Base-by-base conservation (phyloP, 1,140 invertebrate species). In the Drosophila littoralis region DNA sequence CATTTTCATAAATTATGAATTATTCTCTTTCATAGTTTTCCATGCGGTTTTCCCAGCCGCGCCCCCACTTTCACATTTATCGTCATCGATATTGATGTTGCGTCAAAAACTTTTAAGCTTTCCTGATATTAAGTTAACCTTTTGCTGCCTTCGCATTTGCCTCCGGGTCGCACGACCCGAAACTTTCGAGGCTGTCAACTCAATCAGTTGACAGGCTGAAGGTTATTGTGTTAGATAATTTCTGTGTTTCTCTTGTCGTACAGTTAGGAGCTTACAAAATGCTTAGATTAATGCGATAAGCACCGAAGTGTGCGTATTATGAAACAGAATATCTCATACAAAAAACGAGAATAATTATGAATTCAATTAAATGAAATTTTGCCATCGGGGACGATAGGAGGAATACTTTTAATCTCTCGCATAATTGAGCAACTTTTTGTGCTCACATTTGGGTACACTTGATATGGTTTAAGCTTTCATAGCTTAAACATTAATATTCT, bases 151-250 rank as follows among this genome's bases (percentile, higher is more conserved):
- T 51, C 50, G 9, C 22, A 13, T 35, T 50, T 43, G 40, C 61
- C 58, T 57, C 4, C 51, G 55, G 42, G 32, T 63, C 38, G 35
- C 43, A 28, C 35, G 75, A 77, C 65, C 75, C 71, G 4, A 15
- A 70, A 70, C 38, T 38, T 77, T 75, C 48, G 35, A 42, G 36
- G 36, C 50, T 50, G 40, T 22, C 68, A 70, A 55, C 68, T 50
- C 36, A 71, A 66, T 71, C 69, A 76, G 69, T 67, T 77, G 51
- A 51, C 63, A 57, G 17, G 58, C 64, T 74, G 38, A 77, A 77
- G 63, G 75, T 77, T 77, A 77, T 77, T 77, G 75, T 77, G 70
- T 68, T 77, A 59, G 63, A 68, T 77, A 65, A 77, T 77, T 64
- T 69, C 45, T 36, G 64, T 67, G 63, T 59, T 68, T 73, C 40